phyloP scores from a whole-genome alignment of 2,888 invertebrate species.

The Torymus tubicola region DNA sequence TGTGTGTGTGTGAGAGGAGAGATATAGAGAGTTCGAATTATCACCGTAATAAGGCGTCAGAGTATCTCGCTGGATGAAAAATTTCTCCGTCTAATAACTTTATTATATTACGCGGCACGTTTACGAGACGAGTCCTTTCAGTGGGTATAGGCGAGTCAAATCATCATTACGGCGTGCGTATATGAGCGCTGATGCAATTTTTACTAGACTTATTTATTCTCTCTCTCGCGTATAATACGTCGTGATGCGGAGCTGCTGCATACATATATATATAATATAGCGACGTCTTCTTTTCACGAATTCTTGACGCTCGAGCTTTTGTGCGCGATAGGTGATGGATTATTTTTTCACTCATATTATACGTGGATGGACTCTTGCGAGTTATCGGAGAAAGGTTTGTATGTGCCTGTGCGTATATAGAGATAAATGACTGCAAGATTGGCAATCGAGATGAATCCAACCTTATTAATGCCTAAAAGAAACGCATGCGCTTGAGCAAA shows the following conservation, averaged over 20 bases:
- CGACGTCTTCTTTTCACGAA: background rate
- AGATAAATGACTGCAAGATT: constrained; percentile 5
- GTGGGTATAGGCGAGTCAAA: background rate
- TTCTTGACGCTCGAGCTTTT: background rate
- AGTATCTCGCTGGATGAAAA: constrained; percentile 9
- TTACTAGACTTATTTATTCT: background rate
- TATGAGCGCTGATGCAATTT: constrained; percentile 12
- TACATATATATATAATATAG: no score
- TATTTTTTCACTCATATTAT: no score
- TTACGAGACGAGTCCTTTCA: constrained; percentile 22
- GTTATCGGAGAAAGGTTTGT: no score
- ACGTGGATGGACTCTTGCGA: no score
- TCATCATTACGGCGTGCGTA: background rate
- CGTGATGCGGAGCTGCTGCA: background rate
- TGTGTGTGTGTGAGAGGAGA: no score
- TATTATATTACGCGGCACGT: constrained; percentile 19
- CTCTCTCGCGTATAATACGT: background rate
- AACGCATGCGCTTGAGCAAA: background rate
- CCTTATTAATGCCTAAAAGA: constrained; percentile 13
- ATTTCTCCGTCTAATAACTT: constrained; percentile 33
- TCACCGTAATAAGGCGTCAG: constrained; percentile 18
- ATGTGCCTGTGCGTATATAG: no score
- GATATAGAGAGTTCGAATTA: background rate
- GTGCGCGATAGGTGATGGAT: no score
- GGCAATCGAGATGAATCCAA: background rate